Evolutionary conservation across 2,888 invertebrate species (phyloP).

Genomic region (Lissocephala sabroskyi): DNA sequence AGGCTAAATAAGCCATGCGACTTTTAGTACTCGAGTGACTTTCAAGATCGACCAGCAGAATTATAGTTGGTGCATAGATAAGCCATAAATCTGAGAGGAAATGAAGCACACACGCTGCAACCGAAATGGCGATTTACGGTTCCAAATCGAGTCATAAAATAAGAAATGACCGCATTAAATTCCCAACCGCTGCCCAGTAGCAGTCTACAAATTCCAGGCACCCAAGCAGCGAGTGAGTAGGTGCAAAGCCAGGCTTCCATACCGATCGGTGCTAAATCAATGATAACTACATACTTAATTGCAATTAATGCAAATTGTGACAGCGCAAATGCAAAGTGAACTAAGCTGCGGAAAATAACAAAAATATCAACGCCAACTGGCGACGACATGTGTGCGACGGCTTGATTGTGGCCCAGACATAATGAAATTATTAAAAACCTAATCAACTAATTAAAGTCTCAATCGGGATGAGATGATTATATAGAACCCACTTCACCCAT

Average conservation of each 20-base stretch:
- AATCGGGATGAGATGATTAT: too few relatives aligned
- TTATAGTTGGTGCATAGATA: not conserved
- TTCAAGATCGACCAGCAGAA: not conserved
- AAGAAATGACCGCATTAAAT: conserved; percentile 8
- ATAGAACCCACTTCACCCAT: too few relatives aligned
- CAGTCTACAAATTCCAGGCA: conserved; percentile 14
- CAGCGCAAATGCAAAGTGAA: conserved; percentile 51
- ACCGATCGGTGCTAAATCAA: conserved; percentile 62
- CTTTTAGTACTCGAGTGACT: too few relatives aligned
- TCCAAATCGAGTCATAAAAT: conserved; percentile 7
- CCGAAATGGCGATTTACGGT: conserved; percentile 3
- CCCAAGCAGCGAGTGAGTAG: not conserved
- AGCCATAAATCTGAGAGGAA: conserved; percentile 18
- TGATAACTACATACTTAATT: conserved; percentile 62
- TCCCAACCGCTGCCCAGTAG: conserved; percentile 38
- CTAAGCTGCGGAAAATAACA: conserved; percentile 24
- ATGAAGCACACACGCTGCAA: conserved; percentile 12
- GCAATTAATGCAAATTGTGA: conserved; percentile 63
- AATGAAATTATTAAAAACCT: conserved; percentile 52
- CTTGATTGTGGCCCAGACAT: conserved; percentile 52
- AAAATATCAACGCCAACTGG: conserved; percentile 19
- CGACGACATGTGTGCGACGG: conserved; percentile 34
- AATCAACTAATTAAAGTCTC: too few relatives aligned
- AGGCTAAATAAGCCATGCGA: too few relatives aligned
- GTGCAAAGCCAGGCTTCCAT: conserved; percentile 28